phyloP scores from a whole-genome alignment of 2,113 vertebrate species.

The Apodemus speciosus region DNA sequence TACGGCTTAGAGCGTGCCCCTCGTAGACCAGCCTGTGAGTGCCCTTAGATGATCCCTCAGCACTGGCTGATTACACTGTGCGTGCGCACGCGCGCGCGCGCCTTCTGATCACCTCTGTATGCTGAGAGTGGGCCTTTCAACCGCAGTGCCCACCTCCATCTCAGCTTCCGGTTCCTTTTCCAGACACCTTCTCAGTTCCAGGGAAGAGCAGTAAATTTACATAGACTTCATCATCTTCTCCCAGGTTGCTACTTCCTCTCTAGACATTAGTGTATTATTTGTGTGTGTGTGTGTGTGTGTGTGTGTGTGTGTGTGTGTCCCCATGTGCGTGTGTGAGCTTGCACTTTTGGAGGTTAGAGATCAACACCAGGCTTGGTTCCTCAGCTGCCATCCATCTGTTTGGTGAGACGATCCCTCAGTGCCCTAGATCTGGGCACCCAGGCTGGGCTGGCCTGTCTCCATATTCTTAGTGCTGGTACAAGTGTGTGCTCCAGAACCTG shows the following conservation, averaged over 20 bases:
- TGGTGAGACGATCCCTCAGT: background rate
- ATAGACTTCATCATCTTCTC: background rate
- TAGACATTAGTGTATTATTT: background rate
- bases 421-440: background rate
- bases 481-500: background rate
- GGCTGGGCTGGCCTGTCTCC: background rate
- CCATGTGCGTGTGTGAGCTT: background rate
- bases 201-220: background rate
- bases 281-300: no score
- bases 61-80: background rate
- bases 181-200: background rate
- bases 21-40: background rate
- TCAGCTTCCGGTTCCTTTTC: background rate
- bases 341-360: background rate
- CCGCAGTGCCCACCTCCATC: background rate
- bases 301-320: no score
- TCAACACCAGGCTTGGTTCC: background rate
- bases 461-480: background rate
- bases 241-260: fast-evolving
- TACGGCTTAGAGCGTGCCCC: background rate
- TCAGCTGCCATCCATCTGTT: background rate
- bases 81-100: no score
- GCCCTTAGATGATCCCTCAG: background rate
- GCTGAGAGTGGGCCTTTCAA: background rate
- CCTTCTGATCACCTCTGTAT: background rate